phyloP scores from a whole-genome alignment of 2,797 vertebrate genomes.

The Lepus oiostolus region DNA sequence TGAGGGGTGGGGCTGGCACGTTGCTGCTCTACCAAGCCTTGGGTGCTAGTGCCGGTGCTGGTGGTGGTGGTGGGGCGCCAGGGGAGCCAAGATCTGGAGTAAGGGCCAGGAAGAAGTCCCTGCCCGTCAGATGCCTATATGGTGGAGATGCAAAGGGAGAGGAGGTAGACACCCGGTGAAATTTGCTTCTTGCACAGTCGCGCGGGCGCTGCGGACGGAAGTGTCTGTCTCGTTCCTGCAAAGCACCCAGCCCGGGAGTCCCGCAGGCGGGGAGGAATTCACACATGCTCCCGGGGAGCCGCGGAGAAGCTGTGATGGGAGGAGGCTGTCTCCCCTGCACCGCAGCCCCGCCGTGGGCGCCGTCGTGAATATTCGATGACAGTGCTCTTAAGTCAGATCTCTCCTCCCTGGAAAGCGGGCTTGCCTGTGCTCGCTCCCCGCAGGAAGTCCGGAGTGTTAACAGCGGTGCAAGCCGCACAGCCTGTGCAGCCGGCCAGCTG shows the following conservation, averaged over 20 bases:
- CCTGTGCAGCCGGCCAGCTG: fast-evolving
- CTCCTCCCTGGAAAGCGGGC: not conserved
- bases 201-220: not conserved
- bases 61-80: too few relatives aligned
- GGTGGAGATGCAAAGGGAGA: too few relatives aligned
- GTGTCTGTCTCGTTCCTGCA: not conserved
- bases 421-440: too few relatives aligned
- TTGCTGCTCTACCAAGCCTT: too few relatives aligned
- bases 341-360: not conserved
- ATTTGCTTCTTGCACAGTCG: not conserved
- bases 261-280: not conserved
- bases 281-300: not conserved
- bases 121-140: too few relatives aligned
- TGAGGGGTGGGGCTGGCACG: not conserved
- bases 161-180: too few relatives aligned
- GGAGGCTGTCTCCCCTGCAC: not conserved
- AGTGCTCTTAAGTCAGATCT: not conserved
- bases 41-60: not conserved
- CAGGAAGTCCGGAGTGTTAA: not conserved
- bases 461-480: too few relatives aligned
- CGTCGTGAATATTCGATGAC: not conserved
- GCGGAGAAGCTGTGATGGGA: not conserved
- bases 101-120: not conserved
- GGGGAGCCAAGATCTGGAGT: too few relatives aligned
- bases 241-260: not conserved